These are phyloP conservation scores for Synergus umbraculus DNA, from an alignment of 2,888 invertebrate species.

Conservation along the genomic window DNA sequence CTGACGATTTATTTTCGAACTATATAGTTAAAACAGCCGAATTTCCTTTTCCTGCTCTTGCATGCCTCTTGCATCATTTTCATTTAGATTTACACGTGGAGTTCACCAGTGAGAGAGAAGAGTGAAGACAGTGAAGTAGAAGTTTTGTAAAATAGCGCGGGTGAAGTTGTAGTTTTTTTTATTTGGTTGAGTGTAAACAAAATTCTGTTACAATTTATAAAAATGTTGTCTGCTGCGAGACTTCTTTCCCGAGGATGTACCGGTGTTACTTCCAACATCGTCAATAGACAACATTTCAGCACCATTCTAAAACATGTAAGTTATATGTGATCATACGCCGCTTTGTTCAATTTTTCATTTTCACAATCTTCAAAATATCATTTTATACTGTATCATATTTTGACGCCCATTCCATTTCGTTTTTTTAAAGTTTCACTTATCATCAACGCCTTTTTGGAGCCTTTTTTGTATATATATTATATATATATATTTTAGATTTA, in stretches of 20 bases:
- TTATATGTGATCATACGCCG: constrained; percentile 60
- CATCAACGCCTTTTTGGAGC: too few species aligned
- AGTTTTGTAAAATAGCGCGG: background rate
- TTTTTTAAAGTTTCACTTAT: too few species aligned
- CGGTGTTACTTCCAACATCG: constrained; percentile 80
- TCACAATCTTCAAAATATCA: background rate
- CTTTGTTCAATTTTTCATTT: background rate
- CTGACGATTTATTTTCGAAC: background rate
- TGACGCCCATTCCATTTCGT: background rate
- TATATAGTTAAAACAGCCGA: background rate
- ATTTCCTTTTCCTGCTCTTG: background rate
- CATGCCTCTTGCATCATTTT: too few species aligned
- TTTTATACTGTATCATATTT: background rate
- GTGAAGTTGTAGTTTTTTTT: background rate
- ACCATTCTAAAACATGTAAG: constrained; percentile 85
- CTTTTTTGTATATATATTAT: background rate
- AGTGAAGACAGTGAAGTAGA: background rate
- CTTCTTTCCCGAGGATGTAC: constrained; percentile 83
- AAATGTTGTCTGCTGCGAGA: constrained; percentile 86
- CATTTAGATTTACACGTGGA: constrained; percentile 21
- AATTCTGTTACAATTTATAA: constrained; percentile 57
- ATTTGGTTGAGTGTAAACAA: background rate
- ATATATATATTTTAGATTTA: background rate
- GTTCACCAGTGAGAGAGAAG: background rate
- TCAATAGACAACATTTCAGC: constrained; percentile 82